A percentile compares a stretch with the other conserved stretches of the same genome.
These are phyloP conservation scores for Neria commutata DNA, from an alignment of 2,888 invertebrate genomes.

Conservation along the genomic window DNA sequence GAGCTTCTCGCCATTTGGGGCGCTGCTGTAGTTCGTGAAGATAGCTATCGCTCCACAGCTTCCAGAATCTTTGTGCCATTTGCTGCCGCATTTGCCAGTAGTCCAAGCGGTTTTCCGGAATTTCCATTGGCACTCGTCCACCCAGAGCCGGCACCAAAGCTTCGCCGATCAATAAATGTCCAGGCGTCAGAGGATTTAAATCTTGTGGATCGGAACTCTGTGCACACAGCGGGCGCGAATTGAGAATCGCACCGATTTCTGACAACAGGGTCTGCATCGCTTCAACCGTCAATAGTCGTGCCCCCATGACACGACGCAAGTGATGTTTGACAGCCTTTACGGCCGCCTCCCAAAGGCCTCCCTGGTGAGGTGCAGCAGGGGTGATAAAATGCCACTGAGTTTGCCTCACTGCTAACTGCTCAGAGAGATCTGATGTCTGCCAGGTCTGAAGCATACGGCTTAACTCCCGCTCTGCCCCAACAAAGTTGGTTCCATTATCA, in stretches of 20 bases:
- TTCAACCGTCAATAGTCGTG: conserved; percentile 23
- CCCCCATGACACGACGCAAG: conserved; percentile 15
- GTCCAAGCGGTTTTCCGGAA: conserved; percentile 9
- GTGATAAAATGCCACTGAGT: conserved; percentile 35
- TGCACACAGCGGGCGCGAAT: conserved; percentile 14
- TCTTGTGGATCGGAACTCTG: conserved; percentile 11
- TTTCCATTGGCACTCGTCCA: conserved; percentile 15
- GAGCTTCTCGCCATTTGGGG: conserved; percentile 23
- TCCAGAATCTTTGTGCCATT: conserved; percentile 23
- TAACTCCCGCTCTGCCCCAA: conserved; percentile 14
- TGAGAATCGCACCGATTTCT: conserved; percentile 33
- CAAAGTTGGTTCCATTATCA: conserved; percentile 21
- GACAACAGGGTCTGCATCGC: conserved; percentile 37
- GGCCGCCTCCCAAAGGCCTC: conserved; percentile 1
- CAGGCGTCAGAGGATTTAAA: conserved; percentile 3
- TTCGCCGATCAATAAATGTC: conserved; percentile 4
- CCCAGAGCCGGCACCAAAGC: conserved; percentile 11
- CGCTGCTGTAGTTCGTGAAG: conserved; percentile 24
- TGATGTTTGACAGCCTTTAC: conserved; percentile 20
- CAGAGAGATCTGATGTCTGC: conserved; percentile 6
- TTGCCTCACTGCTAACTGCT: conserved; percentile 1
- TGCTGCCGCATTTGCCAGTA: conserved; percentile 19
- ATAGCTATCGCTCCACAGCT: conserved; percentile 27
- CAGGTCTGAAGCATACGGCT: conserved; percentile 14
- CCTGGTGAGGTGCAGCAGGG: conserved; percentile 18